Evolutionary conservation across 2,113 vertebrate species (phyloP).

Genomic region (Penelope pileata): DNA sequence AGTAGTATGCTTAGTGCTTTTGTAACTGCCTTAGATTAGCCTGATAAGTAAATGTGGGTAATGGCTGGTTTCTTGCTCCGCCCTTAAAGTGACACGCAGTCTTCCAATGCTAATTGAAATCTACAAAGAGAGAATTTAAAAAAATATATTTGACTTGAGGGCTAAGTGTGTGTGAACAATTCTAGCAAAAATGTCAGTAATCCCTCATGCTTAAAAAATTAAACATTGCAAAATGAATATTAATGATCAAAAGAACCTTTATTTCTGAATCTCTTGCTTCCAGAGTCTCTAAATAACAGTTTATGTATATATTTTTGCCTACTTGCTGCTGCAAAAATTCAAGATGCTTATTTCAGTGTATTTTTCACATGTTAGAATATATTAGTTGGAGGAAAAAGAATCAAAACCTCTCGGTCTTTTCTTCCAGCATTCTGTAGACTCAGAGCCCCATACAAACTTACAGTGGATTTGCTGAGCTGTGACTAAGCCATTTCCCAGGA

Average conservation of each 20-base stretch:
- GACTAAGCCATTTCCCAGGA: constrained; percentile 36
- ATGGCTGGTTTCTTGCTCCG: background rate
- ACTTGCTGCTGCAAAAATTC: background rate
- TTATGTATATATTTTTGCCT: background rate
- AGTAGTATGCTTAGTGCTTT: constrained; percentile 11
- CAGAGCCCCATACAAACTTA: background rate
- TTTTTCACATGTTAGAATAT: background rate
- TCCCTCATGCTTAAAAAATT: constrained; percentile 59
- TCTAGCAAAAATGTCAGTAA: background rate
- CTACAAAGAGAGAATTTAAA: constrained; percentile 14
- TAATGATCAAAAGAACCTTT: constrained; percentile 38
- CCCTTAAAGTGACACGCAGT: background rate
- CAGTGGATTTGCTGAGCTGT: constrained; percentile 25
- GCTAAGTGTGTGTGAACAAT: constrained; percentile 20
- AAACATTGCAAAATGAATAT: constrained; percentile 51
- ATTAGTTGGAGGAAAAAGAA: background rate
- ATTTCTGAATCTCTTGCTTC: constrained; percentile 22
- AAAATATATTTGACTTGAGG: background rate
- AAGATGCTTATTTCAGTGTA: background rate
- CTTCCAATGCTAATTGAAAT: constrained; percentile 37
- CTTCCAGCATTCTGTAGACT: background rate
- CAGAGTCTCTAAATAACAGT: background rate
- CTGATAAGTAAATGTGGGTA: constrained; percentile 31
- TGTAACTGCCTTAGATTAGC: background rate
- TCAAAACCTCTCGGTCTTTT: background rate